phyloP scores from a whole-genome alignment of 2,888 invertebrate species.

The Dione vanillae region DNA sequence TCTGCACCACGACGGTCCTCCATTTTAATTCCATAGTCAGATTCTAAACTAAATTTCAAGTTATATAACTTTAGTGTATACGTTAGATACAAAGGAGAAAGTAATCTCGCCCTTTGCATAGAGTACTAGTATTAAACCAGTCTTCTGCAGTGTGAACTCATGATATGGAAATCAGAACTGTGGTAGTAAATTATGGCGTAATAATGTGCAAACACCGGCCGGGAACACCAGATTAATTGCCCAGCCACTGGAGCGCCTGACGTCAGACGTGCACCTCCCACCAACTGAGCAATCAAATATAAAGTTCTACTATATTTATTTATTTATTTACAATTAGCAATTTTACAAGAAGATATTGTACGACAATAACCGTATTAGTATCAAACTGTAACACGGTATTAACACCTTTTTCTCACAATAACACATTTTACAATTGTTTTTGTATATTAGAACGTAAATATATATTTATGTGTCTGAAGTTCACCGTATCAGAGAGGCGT shows the following conservation, averaged over 20 bases:
- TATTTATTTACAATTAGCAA: no score
- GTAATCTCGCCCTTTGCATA: background rate
- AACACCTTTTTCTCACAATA: no score
- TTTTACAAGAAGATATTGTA: no score
- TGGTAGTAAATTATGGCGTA: slow-evolving; percentile 22
- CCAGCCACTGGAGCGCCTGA: slow-evolving; percentile 26
- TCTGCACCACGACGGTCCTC: no score
- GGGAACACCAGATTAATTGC: slow-evolving; percentile 40
- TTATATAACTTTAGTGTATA: no score
- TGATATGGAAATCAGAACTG: slow-evolving; percentile 28
- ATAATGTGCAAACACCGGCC: slow-evolving; percentile 29
- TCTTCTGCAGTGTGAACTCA: slow-evolving; percentile 19
- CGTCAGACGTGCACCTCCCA: slow-evolving; percentile 24
- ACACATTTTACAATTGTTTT: no score
- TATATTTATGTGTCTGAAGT: background rate
- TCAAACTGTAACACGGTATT: no score
- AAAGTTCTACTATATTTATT: no score
- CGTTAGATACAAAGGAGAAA: background rate
- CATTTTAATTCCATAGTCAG: no score
- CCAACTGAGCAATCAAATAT: slow-evolving; percentile 14
- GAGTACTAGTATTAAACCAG: slow-evolving; percentile 7
- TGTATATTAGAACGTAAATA: no score
- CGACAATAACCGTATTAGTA: no score
- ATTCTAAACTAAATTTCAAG: no score
- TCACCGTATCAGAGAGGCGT: background rate